Evolutionary conservation across 2,113 vertebrate genomes (phyloP), one percentile per base, ranked within the genome.

Genomic region (Mandrillus leucophaeus): DNA sequence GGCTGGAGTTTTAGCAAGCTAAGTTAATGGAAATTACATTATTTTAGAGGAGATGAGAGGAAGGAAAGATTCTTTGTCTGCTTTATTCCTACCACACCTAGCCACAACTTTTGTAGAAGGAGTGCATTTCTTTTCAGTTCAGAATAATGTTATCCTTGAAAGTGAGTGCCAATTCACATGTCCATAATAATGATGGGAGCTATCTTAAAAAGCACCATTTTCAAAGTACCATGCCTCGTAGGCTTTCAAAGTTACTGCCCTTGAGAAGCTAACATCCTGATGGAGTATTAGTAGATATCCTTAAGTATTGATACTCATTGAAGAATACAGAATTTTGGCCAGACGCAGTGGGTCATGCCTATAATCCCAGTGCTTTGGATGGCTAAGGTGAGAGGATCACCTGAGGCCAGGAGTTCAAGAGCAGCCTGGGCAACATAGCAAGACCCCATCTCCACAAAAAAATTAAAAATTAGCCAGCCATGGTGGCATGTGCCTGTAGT

Each of bases 21-120:
- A n/a, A 97, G 91, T 83, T 94, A 91, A 83, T 96, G 96, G 86
- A 91, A 96, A 89, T 96, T 88, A 55, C 18, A 50, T 97, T 96
- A 93, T 95, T 95, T 91, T 89, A 96, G 75, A 78, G 90, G 78
- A 82, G 57, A 59, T 9, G 30, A 94, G 32, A 48, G 35, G 45
- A 93, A 95, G 55, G 90, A 93, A 80, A 88, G 48, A 79, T 52
- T 93, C 78, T 73, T 96, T 93, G 55, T 94, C 70, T 90, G 9
- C 27, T 96, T 82, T 57, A 90, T 89, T 64, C 88, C 68, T 75
- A 12, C 35, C 72, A 90, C 52, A 75, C 43, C 45, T 93, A 18
- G 43, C 64, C 20, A 4, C 45, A 43, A 94, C 45, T 96, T 93
- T 84, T 81, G 4, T 61, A 64, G 45, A 64, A n/a, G 45, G 32